Percentiles rank a stretch among this genome's conserved stretches.
These are phyloP conservation scores for Leucoraja erinaceus DNA, from an alignment of 2,113 vertebrate species.

Conservation along the genomic window DNA sequence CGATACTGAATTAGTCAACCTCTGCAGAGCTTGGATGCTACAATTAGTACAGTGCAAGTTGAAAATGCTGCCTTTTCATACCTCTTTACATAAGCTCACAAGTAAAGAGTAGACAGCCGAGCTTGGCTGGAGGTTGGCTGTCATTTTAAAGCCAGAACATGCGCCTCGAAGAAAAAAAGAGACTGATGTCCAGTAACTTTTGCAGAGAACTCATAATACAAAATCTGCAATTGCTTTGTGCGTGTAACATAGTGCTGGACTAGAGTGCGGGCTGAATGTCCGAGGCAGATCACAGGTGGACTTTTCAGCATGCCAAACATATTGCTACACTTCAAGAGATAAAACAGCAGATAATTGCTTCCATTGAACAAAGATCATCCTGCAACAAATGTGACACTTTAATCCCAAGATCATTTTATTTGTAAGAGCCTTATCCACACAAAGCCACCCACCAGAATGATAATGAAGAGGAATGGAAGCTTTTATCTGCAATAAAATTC, in stretches of 20 bases:
- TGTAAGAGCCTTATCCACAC: not conserved
- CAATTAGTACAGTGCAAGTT: not conserved
- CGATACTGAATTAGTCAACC: not conserved
- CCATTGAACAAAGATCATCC: not conserved
- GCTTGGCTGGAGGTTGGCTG: not conserved
- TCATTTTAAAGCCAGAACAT: not conserved
- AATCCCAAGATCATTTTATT: constrained; percentile 3
- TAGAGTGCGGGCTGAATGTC: not conserved
- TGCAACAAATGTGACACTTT: not conserved
- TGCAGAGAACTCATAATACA: not conserved
- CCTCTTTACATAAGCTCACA: not conserved
- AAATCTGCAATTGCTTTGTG: not conserved
- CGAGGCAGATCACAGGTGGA: not conserved
- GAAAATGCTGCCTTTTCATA: not conserved
- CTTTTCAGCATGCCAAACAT: not conserved
- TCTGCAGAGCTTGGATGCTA: not conserved
- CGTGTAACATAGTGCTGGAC: not conserved
- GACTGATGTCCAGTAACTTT: not conserved
- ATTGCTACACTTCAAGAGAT: not conserved
- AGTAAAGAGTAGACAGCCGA: not conserved
- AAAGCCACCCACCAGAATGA: not conserved
- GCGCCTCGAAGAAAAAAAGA: not conserved
- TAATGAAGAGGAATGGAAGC: not conserved
- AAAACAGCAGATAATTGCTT: not conserved
- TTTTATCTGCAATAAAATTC: not conserved